Percentiles rank a stretch among this genome's conserved stretches.
These are phyloP conservation scores for Oreocharis arfaki DNA, from an alignment of 2,113 vertebrate species.

Conservation along the genomic window DNA sequence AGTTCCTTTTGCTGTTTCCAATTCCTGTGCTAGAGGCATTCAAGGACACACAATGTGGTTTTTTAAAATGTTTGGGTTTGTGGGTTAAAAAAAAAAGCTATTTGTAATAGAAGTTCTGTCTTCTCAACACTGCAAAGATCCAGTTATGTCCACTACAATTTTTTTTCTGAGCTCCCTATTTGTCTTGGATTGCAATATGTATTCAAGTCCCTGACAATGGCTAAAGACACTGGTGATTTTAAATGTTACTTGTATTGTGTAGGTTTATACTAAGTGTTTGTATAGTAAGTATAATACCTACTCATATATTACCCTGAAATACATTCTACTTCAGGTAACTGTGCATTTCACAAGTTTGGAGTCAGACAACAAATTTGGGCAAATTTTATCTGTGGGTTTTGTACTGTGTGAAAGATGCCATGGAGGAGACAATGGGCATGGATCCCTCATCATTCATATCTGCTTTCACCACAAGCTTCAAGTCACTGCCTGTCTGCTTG, in stretches of 20 bases:
- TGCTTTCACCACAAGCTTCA: neutral
- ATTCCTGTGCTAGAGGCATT: neutral
- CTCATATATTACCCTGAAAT: neutral
- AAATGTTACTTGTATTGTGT: neutral
- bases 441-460: neutral
- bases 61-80: neutral
- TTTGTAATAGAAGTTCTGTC: neutral
- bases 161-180: neutral
- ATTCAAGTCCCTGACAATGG: neutral
- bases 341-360: neutral
- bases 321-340: neutral
- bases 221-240: neutral
- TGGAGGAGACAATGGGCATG: accelerated
- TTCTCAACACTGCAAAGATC: neutral
- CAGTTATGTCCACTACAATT: neutral
- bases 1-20: neutral
- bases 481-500: neutral
- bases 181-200: neutral
- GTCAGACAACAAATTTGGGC: neutral
- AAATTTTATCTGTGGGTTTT: neutral
- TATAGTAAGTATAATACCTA: neutral
- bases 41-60: neutral
- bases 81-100: neutral
- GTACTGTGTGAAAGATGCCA: neutral
- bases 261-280: neutral